These are phyloP conservation scores for Dendrocopos noguchii DNA, from an alignment of 2,113 vertebrate species.

Conservation along the genomic window DNA sequence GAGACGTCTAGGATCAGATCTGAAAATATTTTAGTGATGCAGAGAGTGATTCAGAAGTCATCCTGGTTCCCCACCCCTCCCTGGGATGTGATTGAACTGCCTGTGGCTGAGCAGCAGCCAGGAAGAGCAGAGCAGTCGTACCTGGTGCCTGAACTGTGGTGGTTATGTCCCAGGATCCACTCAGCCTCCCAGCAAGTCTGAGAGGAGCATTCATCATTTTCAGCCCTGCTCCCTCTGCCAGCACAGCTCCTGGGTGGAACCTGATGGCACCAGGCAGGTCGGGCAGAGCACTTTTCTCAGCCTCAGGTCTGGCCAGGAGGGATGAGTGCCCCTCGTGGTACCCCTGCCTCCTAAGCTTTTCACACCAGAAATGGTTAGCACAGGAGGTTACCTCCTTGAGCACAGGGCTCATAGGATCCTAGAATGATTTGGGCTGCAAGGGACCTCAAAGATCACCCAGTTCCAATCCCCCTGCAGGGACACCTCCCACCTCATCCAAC, in stretches of 20 bases:
- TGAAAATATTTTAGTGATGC: constrained; percentile 12
- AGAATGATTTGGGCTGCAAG: too few species aligned
- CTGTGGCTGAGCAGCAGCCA: background rate
- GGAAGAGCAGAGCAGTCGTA: background rate
- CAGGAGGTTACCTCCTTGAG: background rate
- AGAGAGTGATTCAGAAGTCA: constrained; percentile 44
- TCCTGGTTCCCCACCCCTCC: background rate
- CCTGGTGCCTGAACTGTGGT: background rate
- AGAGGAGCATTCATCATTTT: background rate
- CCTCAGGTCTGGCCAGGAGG: background rate
- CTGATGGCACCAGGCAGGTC: too few species aligned
- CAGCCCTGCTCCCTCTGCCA: background rate
- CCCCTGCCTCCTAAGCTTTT: background rate
- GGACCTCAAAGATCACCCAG: too few species aligned
- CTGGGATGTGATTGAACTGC: constrained; percentile 12
- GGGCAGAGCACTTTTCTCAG: background rate
- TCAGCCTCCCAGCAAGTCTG: background rate
- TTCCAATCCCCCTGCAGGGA: too few species aligned
- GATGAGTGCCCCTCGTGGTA: accelerated
- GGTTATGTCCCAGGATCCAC: constrained; percentile 10
- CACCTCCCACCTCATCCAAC: too few species aligned
- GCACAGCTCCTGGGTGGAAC: background rate
- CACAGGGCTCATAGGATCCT: too few species aligned
- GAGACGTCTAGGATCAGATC: background rate
- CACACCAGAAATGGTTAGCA: background rate